Base-by-base conservation (phyloP, 92 coral and sea anemone genomes). In the Epizoanthus stellaris region DNA sequence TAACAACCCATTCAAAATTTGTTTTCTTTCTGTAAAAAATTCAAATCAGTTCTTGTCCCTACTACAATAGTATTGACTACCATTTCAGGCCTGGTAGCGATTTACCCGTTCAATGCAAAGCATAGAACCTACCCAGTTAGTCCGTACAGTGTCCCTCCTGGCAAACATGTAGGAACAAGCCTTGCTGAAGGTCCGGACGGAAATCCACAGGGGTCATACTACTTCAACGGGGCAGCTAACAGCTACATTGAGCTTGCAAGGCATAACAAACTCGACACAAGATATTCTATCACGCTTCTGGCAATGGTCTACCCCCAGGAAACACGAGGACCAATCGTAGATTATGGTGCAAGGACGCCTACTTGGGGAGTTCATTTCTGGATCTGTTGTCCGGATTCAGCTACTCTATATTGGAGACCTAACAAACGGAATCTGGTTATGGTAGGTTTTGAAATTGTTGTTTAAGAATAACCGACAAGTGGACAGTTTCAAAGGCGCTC, bases 171-270 rank as follows among this genome's bases (percentile, higher is more conserved):
- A 66, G 70, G 70, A 66, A 34, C 15, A 40, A 5, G 20, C 14
- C 70, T 66, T 66, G 70, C 45, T 3, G 6, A 9, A 10, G 70
- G 70, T 25, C 14, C 10, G 43, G 36, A 30, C 36, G 36, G 36
- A 30, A 30, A 30, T n/a, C 40, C 70, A 66, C 36, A 11, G 70
- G 70, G 70, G 70, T 66, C 70, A 66, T 65, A 23, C 70, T 65
- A 65, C 70, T 65, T 65, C 13, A 8, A 13, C 3, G 43, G 70
- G 30, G 43, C 40, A 14, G 70, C 40, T 10, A 17, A 66, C 70
- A 66, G 70, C 70, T 66, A 25, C 21, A 66, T 66, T 66, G 70
- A 66, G 45, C 13, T 66, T 10, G 70, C 40, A 30, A 34, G 70
- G 30, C 70, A 66, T 40, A 66, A 3, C 3, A 14, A 25, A 66